phyloP scores from a whole-genome alignment of 2,797 vertebrate species.

The Pseudotriccus pelzelni region DNA sequence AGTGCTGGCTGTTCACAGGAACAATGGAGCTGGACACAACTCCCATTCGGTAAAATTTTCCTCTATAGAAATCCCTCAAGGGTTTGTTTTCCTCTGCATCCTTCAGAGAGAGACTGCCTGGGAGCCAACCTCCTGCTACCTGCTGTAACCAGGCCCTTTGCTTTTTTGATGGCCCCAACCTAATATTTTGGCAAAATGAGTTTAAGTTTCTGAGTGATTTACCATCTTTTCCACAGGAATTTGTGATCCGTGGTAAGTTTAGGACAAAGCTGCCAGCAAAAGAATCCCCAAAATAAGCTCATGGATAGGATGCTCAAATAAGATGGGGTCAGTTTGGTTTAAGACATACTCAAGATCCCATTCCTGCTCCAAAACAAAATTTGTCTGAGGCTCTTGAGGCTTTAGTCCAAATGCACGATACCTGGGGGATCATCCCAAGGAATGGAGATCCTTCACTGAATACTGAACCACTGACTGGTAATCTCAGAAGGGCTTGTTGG shows the following conservation, averaged over 20 bases:
- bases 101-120: not conserved
- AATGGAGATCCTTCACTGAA: not conserved
- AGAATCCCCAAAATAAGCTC: not conserved
- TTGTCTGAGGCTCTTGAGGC: not conserved
- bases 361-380: not conserved
- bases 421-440: not conserved
- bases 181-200: not conserved
- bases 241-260: not conserved
- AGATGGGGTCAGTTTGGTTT: not conserved
- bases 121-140: not conserved
- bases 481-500: not conserved
- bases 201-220: not conserved
- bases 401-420: not conserved
- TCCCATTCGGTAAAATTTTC: not conserved
- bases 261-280: not conserved
- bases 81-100: not conserved
- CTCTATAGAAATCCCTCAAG: not conserved
- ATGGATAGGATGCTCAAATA: not conserved
- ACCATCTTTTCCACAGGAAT: not conserved
- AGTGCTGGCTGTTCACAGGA: not conserved
- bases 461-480: not conserved
- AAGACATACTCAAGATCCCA: not conserved
- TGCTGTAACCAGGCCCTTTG: not conserved
- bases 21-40: conserved; percentile 38
- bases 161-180: not conserved